A percentile compares a stretch with the other conserved stretches of the same genome.
Conservation (phyloP, 2,797 vertebrate genomes). For the Antennarius maculatus region DNA sequence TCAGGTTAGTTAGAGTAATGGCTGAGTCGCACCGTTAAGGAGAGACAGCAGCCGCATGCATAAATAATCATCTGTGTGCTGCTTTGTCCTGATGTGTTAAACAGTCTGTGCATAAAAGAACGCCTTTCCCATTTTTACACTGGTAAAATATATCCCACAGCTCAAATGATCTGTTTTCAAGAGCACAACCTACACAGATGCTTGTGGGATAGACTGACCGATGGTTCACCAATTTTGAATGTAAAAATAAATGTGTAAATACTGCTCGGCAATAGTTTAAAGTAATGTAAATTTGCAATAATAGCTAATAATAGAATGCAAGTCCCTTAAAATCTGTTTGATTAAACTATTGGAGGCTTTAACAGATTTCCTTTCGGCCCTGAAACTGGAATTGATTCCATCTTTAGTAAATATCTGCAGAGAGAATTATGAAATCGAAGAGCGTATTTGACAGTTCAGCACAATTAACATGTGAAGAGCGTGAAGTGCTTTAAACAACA, state of each 20-base stretch:
- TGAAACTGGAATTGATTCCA: no score
- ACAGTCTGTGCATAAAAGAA: constrained; percentile 12
- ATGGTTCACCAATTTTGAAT: neutral
- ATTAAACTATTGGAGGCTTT: no score
- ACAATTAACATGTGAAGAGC: constrained; percentile 49
- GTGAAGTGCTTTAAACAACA: constrained; percentile 21
- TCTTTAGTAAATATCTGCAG: neutral
- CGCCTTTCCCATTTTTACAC: constrained; percentile 16
- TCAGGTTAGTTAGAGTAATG: constrained; percentile 28
- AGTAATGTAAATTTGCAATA: no score
- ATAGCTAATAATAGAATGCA: no score
- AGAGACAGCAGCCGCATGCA: constrained; percentile 27
- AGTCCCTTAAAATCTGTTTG: no score
- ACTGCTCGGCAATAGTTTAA: no score
- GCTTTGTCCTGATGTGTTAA: constrained; percentile 21
- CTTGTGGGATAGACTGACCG: neutral
- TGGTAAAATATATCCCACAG: constrained; percentile 15
- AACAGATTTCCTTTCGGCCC: no score
- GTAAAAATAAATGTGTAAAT: neutral
- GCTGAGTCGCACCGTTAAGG: constrained; percentile 19
- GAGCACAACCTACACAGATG: no score
- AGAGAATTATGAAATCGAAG: constrained; percentile 59
- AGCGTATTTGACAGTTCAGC: constrained; percentile 53
- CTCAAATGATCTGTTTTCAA: neutral
- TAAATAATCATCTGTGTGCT: constrained; percentile 32